phyloP scores from a whole-genome alignment of 2,888 invertebrate species.

The Cataglyphis livida region DNA sequence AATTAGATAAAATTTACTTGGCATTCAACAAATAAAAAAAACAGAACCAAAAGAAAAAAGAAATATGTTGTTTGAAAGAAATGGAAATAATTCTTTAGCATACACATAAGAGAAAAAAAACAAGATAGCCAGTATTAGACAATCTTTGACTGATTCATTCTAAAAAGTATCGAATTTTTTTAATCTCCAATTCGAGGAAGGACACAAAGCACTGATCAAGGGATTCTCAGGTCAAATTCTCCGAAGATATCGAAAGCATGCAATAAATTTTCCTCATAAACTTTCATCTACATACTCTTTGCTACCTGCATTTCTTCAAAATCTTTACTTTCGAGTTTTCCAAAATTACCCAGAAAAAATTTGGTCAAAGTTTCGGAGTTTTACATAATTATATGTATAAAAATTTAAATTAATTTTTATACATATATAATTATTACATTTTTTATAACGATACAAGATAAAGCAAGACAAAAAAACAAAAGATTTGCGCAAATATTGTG shows the following conservation, averaged over 20 bases:
- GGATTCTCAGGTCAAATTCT: constrained; percentile 54
- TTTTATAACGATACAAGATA: not conserved
- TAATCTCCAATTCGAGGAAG: constrained; percentile 56
- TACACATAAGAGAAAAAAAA: not conserved
- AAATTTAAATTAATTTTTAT: not conserved
- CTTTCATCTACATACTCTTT: not conserved
- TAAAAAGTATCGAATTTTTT: constrained; percentile 52
- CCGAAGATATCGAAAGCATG: not conserved
- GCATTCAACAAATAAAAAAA: not conserved
- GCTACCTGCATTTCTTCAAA: not conserved
- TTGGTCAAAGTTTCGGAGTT: not conserved
- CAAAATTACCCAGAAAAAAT: not conserved
- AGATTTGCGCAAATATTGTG: not conserved
- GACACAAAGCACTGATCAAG: constrained; percentile 24
- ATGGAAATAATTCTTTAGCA: not conserved
- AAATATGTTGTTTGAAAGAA: not conserved
- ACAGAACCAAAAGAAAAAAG: not conserved
- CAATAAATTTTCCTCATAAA: not conserved
- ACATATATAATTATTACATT: not conserved
- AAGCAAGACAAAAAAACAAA: not conserved
- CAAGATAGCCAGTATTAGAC: not conserved
- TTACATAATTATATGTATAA: not conserved
- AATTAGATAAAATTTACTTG: not conserved
- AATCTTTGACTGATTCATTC: constrained; percentile 66
- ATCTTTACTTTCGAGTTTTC: not conserved